Conservation (phyloP, 2,797 vertebrate genomes). For the Acanthurus lineatus region DNA sequence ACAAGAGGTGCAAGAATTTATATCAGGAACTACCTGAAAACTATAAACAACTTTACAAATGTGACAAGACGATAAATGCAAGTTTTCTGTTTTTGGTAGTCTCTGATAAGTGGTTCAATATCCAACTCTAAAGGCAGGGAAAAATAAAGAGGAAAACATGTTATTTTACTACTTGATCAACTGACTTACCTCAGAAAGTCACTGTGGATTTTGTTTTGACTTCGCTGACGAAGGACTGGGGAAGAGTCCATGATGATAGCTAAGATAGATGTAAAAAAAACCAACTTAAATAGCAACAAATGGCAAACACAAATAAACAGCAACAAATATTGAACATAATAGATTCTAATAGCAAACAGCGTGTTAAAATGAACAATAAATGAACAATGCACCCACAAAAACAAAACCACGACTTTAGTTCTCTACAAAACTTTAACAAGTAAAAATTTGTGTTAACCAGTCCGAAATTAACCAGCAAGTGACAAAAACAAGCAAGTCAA, state of each 20-base stretch:
- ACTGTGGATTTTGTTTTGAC: conserved; percentile 70
- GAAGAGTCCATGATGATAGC: conserved; percentile 75
- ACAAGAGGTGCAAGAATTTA: not conserved
- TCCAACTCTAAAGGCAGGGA: not conserved
- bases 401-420: not conserved
- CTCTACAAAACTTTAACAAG: not conserved
- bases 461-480: not conserved
- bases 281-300: conserved; percentile 26
- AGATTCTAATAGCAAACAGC: not conserved
- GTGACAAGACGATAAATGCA: not conserved
- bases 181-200: conserved; percentile 66
- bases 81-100: not conserved
- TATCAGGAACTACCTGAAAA: not conserved
- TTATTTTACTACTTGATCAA: not conserved
- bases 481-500: not conserved
- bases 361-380: not conserved
- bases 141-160: not conserved
- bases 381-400: not conserved
- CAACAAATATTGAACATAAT: conserved; percentile 10
- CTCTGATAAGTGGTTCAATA: not conserved
- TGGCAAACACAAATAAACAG: conserved; percentile 9
- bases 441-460: not conserved
- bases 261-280: conserved; percentile 14
- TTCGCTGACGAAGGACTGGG: conserved; percentile 73
- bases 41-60: not conserved